Evolutionary conservation across 2,888 invertebrate species (phyloP), one percentile per base, ranked within the genome.

Genomic region (Schizotus pectinicornis): DNA sequence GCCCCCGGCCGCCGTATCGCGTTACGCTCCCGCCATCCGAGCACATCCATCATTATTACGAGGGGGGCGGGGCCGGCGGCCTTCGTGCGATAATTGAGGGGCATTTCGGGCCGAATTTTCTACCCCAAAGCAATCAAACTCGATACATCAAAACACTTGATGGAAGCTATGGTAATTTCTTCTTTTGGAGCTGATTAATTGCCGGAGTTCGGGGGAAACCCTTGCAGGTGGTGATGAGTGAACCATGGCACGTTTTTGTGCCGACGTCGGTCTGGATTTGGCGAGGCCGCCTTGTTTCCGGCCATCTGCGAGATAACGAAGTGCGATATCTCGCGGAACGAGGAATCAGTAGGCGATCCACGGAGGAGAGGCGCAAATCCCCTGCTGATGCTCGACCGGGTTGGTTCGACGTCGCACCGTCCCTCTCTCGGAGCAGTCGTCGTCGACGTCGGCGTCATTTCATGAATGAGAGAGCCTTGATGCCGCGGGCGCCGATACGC

Each of bases 401-500:
- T n/a, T n/a, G n/a, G n/a, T 22, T 22, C 22, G 22, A 5, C 22
- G 22, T 22, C 22, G 22, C 22, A 32, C 50, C 61, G 59, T 61
- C 56, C 55, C 62, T 22, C 22, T 22, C 5, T 22, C 35, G 46
- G 31, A 22, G 30, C 42, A 50, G 42, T 41, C 42, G 36, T 46
- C 34, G 53, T 50, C 41, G 50, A 34, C 56, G 53, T n/a, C 43
- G 55, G 39, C 53, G 61, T 63, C 59, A 59, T 63, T 61, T 63
- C 58, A 61, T 63, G 63, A 63, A 63, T 63, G 63, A 61, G 63
- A 61, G 59, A 46, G 60, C 53, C 52, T 57, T 36, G 63, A 56
- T 61, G 61, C 63, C 56, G 53, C 61, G 64, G 61, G 64, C 64
- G 64, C 64, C 64, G 59, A 61, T 62, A 64, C 58, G 61, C 61